Base-by-base conservation (phyloP, 2,797 vertebrate genomes). In the Rhynchonycteris naso region DNA sequence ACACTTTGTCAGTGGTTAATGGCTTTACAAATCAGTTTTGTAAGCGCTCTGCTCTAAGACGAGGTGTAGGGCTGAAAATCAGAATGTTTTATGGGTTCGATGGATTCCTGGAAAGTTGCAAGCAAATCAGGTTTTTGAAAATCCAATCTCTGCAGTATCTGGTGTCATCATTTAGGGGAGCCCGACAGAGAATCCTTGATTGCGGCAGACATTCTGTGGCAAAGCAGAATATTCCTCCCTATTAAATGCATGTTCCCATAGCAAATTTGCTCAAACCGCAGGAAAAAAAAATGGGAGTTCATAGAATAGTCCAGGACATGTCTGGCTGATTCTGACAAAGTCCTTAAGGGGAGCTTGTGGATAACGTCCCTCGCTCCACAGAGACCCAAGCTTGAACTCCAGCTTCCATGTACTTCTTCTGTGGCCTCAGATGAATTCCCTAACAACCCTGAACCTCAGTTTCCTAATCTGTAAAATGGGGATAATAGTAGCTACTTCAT, bases 61-160 rank as follows among this genome's bases (percentile, higher is more conserved):
- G 50, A 88, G 47, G n/a, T 24, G 26, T 33, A 18, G 47, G 24
- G 52, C 47, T 80, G 76, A 79, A 72, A 79, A 35, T 76, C 83
- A 58, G 88, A 69, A 50, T 50, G 63, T 65, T 81, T 85, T 47
- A 74, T 69, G 74, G 63, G 58, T 58, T 72, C 13, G 0, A 0
- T 43, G 61, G 3, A 24, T 71, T 90, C 33, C 80, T 88, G 58
- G 56, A 88, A 95, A 94, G 78, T 85, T 78, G 50, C 72, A 88
- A 43, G n/a, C 56, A 28, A 87, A 68, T 74, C 47, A 19, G 68
- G 11, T 35, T 93, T 89, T 81, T 92, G 65, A 88, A 94, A 90
- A 88, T n/a, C 63, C 38, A n/a, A 0, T 84, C 54, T 80, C 76
- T 7, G 33, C 54, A n/a, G 33, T 69, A 52, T n/a, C 47, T 12